Conservation (phyloP, 37 sponge, comb jelly and placozoan species). For the Dysidea cf. avara region DNA sequence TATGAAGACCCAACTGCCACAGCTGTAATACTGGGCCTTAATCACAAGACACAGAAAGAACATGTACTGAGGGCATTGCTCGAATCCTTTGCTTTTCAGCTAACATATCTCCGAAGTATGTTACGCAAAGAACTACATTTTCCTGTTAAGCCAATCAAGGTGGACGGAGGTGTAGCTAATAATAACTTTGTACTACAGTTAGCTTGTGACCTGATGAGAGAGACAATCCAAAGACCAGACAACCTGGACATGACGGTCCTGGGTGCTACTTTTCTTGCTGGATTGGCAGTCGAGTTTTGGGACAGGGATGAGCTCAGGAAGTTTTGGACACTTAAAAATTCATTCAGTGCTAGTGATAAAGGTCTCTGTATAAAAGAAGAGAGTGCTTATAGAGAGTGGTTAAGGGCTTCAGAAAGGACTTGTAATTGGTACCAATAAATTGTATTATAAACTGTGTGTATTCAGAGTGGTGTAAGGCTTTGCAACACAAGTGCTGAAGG, state of each 20-base stretch:
- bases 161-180: conserved; percentile 82
- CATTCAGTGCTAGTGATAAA: conserved; percentile 17
- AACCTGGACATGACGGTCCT: conserved; percentile 69
- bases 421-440: conserved; percentile 55
- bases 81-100: conserved; percentile 79
- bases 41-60: conserved; percentile 46
- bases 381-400: conserved; percentile 29
- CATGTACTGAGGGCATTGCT: conserved; percentile 81
- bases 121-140: conserved; percentile 31
- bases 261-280: conserved; percentile 82
- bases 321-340: conserved; percentile 31
- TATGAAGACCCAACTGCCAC: conserved; percentile 74
- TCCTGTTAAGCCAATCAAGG: conserved; percentile 14
- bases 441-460: too few species aligned
- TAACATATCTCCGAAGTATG: conserved; percentile 55
- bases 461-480: too few species aligned
- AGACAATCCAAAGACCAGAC: conserved; percentile 36
- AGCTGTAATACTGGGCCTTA: conserved; percentile 69
- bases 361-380: neutral
- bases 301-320: conserved; percentile 42
- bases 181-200: conserved; percentile 70
- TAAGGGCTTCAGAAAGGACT: conserved; percentile 56
- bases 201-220: conserved; percentile 46
- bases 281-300: conserved; percentile 81
- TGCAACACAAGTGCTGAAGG: too few species aligned